phyloP scores from a whole-genome alignment of 1,140 invertebrate genomes.

The Bradysia coprophila region DNA sequence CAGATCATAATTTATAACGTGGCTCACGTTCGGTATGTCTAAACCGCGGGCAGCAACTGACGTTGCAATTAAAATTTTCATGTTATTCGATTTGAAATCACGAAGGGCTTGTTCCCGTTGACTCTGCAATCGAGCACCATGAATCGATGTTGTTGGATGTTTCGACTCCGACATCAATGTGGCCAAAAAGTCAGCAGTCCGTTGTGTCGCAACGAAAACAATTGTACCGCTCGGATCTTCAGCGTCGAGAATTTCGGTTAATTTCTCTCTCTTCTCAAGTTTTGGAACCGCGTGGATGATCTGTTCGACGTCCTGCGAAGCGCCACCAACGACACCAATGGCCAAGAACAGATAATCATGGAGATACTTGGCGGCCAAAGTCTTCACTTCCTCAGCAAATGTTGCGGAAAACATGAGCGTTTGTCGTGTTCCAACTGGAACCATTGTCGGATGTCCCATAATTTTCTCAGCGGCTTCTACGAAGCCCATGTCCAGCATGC shows the following conservation, averaged over 20 bases:
- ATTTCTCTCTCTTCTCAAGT: slow-evolving; percentile 51
- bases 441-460: slow-evolving; percentile 57
- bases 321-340: slow-evolving; percentile 76
- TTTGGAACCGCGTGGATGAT: slow-evolving; percentile 52
- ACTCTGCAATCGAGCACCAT: slow-evolving; percentile 76
- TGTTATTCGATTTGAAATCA: slow-evolving; percentile 59
- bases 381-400: slow-evolving; percentile 68
- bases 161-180: slow-evolving; percentile 44
- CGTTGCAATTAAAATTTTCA: slow-evolving; percentile 73
- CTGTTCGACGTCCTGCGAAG: slow-evolving; percentile 79
- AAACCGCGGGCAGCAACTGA: slow-evolving; percentile 83
- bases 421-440: slow-evolving; percentile 37
- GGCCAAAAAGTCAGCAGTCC: slow-evolving; percentile 77
- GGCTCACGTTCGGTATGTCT: slow-evolving; percentile 52
- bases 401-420: slow-evolving; percentile 90
- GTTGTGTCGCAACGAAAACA: slow-evolving; percentile 81
- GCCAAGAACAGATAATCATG: slow-evolving; percentile 68
- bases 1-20: slow-evolving; percentile 89
- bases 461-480: slow-evolving; percentile 55
- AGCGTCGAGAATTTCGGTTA: slow-evolving; percentile 20
- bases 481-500: slow-evolving; percentile 94
- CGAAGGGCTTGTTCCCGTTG: slow-evolving; percentile 74
- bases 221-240: slow-evolving; percentile 36
- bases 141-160: slow-evolving; percentile 69
- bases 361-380: slow-evolving; percentile 52